Evolutionary conservation across 2,888 invertebrate genomes (phyloP).

Genomic region (Branchellion lobata): DNA sequence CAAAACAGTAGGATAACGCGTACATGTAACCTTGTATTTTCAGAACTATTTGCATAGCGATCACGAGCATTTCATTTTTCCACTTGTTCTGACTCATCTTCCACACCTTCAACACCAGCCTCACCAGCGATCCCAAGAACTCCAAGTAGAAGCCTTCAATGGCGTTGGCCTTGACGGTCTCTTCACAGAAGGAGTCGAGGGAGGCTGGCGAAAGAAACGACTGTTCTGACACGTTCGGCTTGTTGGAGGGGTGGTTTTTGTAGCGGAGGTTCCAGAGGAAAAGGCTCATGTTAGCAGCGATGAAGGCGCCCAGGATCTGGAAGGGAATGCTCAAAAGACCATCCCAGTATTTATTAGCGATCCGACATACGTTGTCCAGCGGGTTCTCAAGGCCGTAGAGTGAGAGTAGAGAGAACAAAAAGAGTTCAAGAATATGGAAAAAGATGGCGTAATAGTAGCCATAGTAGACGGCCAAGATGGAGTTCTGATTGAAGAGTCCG

Average conservation of each 20-base stretch:
- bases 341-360: slow-evolving; percentile 13
- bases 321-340: slow-evolving; percentile 2
- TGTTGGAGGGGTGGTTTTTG: background rate
- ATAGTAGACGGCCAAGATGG: background rate
- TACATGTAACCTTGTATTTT: background rate
- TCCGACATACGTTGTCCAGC: background rate
- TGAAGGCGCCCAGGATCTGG: slow-evolving; percentile 6
- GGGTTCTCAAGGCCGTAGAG: slow-evolving; percentile 4
- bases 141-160: background rate
- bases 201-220: background rate
- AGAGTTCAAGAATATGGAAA: slow-evolving; percentile 9
- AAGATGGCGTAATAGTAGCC: slow-evolving; percentile 13
- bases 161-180: background rate
- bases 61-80: slow-evolving; percentile 2
- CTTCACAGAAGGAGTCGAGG: background rate
- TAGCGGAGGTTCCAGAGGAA: slow-evolving; percentile 10
- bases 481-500: slow-evolving; percentile 5
- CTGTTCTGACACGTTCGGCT: background rate
- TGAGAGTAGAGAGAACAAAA: background rate
- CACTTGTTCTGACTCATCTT: background rate
- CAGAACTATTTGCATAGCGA: background rate
- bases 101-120: slow-evolving; percentile 2
- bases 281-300: slow-evolving; percentile 7
- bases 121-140: background rate
- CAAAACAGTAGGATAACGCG: no score